Evolutionary conservation across 2,888 invertebrate species (phyloP).

Genomic region (Eudasyphora cyanicolor): DNA sequence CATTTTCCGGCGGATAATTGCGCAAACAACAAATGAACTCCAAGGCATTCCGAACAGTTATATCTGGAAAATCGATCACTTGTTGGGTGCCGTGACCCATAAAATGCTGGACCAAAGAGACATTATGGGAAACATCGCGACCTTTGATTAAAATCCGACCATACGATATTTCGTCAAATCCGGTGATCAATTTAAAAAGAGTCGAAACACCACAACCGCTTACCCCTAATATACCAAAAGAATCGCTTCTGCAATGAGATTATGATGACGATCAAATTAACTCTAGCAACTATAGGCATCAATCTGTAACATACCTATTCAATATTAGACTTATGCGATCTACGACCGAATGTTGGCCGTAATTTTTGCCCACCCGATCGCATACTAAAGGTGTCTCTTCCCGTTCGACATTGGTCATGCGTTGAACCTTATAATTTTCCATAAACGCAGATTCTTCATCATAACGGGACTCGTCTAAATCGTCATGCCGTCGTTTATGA

Average conservation of each 20-base stretch:
- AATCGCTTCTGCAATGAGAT: not conserved
- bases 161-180: not conserved
- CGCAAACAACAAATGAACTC: not conserved
- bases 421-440: not conserved
- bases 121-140: not conserved
- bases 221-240: constrained; percentile 1
- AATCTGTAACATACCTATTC: not conserved
- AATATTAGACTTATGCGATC: constrained; percentile 1
- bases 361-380: not conserved
- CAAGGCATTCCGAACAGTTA: not conserved
- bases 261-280: not conserved
- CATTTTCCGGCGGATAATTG: not conserved
- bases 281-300: not conserved
- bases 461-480: not conserved
- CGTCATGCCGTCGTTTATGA: constrained; percentile 9
- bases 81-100: not conserved
- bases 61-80: not conserved
- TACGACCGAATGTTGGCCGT: not conserved
- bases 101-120: not conserved
- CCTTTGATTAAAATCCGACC: constrained; percentile 3
- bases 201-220: not conserved
- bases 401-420: not conserved
- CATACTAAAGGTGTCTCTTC: not conserved
- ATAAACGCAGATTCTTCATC: not conserved
- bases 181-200: not conserved